Evolutionary conservation across 2,113 vertebrate species (phyloP), one percentile per base, ranked within the genome.

Genomic region (Bambusicola thoracicus): DNA sequence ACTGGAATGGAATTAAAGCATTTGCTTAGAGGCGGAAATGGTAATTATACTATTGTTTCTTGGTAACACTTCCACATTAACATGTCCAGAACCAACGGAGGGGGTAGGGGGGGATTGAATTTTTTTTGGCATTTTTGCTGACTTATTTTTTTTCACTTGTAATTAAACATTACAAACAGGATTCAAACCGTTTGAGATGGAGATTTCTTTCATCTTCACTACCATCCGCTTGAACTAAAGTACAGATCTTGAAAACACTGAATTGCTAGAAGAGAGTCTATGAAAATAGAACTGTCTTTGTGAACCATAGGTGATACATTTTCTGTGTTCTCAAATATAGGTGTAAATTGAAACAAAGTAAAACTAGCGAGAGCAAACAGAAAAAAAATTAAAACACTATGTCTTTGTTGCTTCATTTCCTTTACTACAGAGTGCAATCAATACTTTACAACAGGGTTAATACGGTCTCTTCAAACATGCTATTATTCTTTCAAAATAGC

Each of bases 381-480:
- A 82, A 93, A 96, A 96, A 97, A 97, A 97, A 98, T 98, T 97
- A 97, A 97, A 98, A 97, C 94, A 94, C 85, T 94, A 86, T 95
- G 95, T 94, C 96, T 97, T 97, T 97, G 96, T 97, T 97, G 96
- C 96, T 97, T 97, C 97, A 95, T 98, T 98, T 98, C 94, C 97
- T 97, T 97, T 97, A 94, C 96, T 93, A 96, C 40, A n/a, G 96
- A 97, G 93, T 93, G 82, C 95, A 98, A 98, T 98, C 98, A 97
- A 97, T 98, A 97, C 97, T 96, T 97, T 98, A 97, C 97, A 98
- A 97, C 97, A 95, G 97, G 97, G 98, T 98, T 98, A 98, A 98
- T 98, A 95, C 59, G 90, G 95, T 97, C 95, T 96, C 96, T 98
- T 98, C 96, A 98, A 98, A 98, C 97, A 98, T 96, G 89, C 92